These are phyloP conservation scores for Ennomos quercinarius DNA, from an alignment of 2,888 invertebrate genomes.

Conservation along the genomic window DNA sequence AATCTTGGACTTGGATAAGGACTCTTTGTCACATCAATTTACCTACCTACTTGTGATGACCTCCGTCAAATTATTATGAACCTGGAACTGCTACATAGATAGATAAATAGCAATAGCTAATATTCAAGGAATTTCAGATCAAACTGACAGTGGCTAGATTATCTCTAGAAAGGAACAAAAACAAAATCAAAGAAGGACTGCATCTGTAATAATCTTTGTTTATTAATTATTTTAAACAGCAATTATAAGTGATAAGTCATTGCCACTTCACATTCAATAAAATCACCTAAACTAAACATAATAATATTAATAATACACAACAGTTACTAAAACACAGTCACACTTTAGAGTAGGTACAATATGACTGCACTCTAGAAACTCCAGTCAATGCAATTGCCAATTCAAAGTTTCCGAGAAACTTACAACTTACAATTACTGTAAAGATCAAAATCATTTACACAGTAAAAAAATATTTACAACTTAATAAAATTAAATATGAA, in stretches of 20 bases:
- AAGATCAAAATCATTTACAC: conserved; percentile 58
- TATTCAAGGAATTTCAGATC: too few relatives aligned
- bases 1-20: too few relatives aligned
- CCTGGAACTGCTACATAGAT: too few relatives aligned
- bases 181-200: conserved; percentile 17
- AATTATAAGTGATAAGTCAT: conserved; percentile 75
- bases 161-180: not conserved
- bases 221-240: conserved; percentile 74
- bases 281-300: conserved; percentile 30
- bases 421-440: conserved; percentile 79
- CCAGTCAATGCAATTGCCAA: conserved; percentile 51
- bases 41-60: too few relatives aligned
- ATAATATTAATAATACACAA: conserved; percentile 7
- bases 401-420: conserved; percentile 57
- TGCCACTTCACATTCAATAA: conserved; percentile 49
- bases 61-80: too few relatives aligned
- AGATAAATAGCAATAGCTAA: too few relatives aligned
- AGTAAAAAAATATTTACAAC: conserved; percentile 73
- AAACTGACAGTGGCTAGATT: too few relatives aligned
- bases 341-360: conserved; percentile 21
- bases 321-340: conserved; percentile 24
- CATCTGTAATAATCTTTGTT: conserved; percentile 51
- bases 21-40: too few relatives aligned
- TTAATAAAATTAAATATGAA: conserved; percentile 60
- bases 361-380: conserved; percentile 41